phyloP scores from a whole-genome alignment of 2,113 vertebrate species.

The Rhea americana region DNA sequence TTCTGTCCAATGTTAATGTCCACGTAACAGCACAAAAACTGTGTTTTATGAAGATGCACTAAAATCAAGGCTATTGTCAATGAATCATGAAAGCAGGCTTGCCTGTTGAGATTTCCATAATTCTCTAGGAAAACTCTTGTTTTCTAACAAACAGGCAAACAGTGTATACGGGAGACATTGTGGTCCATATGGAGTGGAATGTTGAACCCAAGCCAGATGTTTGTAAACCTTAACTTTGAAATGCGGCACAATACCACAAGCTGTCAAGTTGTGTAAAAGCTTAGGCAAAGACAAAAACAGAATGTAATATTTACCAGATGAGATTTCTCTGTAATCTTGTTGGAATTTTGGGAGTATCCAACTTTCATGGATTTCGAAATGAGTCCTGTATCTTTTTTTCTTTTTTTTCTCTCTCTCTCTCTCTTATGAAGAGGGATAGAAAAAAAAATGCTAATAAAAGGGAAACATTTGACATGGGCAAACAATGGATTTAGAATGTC shows the following conservation, averaged over 20 bases:
- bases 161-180: conserved; percentile 61
- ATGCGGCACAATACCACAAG: conserved; percentile 84
- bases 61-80: not conserved
- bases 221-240: conserved; percentile 82
- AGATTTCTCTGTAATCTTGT: conserved; percentile 85
- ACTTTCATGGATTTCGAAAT: conserved; percentile 84
- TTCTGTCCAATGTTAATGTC: not conserved
- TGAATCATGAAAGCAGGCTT: not conserved
- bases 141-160: conserved; percentile 71
- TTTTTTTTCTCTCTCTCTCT: not conserved
- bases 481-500: conserved; percentile 49
- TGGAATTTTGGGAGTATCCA: conserved; percentile 87
- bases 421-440: conserved; percentile 49
- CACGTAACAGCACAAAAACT: not conserved
- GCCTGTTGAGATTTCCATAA: conserved; percentile 13
- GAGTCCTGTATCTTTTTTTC: conserved; percentile 67
- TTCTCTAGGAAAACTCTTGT: conserved; percentile 70
- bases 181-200: conserved; percentile 74
- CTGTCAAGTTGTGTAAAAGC: conserved; percentile 85
- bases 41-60: not conserved
- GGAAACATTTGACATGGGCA: conserved; percentile 59
- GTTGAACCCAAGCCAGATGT: conserved; percentile 79
- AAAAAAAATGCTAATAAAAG: conserved; percentile 50
- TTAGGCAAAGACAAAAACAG: conserved; percentile 84
- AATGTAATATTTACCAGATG: conserved; percentile 89